Evolutionary conservation across 2,797 vertebrate species (phyloP).

Genomic region (Rhabdomys pumilio): DNA sequence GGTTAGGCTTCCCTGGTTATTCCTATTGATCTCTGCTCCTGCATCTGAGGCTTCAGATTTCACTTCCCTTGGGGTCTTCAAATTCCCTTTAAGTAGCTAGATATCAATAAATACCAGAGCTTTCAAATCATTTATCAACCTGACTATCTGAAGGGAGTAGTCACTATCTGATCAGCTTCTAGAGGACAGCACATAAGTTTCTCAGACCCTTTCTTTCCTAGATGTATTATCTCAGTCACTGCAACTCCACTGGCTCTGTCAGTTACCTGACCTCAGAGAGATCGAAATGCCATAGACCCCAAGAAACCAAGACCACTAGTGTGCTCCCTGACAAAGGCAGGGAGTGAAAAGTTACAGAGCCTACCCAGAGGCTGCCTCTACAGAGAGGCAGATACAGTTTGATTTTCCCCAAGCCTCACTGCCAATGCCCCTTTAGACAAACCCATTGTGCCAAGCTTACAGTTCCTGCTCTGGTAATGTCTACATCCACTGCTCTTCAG

Average conservation of each 20-base stretch:
- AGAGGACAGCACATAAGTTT: background rate
- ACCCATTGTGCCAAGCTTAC: background rate
- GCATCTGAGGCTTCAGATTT: background rate
- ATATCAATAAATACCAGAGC: background rate
- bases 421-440: background rate
- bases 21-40: background rate
- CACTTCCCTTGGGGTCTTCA: background rate
- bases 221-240: background rate
- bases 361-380: background rate
- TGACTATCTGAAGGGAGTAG: background rate
- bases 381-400: background rate
- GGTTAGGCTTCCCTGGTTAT: background rate
- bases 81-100: background rate
- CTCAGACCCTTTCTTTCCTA: background rate
- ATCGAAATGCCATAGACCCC: background rate
- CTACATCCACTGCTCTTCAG: slow-evolving; percentile 35
- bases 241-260: background rate
- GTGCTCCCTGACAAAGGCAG: background rate
- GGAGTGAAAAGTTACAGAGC: background rate
- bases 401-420: background rate
- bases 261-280: background rate
- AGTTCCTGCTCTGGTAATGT: slow-evolving; percentile 19
- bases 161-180: background rate
- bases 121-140: background rate
- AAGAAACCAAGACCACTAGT: background rate